These are phyloP conservation scores for Aphidoletes aphidimyza DNA, from an alignment of 2,888 invertebrate genomes.

Conservation along the genomic window DNA sequence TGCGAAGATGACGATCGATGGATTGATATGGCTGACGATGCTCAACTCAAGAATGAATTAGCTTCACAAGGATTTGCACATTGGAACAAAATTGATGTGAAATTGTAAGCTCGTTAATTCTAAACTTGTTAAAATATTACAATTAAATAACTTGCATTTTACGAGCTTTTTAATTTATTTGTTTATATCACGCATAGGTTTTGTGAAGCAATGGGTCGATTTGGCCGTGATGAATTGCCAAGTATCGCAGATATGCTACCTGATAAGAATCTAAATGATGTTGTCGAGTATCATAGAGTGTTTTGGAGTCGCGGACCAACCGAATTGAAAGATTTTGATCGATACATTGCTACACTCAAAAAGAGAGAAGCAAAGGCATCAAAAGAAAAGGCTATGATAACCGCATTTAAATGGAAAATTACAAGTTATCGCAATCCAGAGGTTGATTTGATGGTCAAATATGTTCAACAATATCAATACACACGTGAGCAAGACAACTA, in stretches of 20 bases:
- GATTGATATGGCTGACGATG: slow-evolving; percentile 88
- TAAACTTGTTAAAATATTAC: not conserved
- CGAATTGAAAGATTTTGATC: slow-evolving; percentile 91
- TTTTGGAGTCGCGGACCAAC: slow-evolving; percentile 95
- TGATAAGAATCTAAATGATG: slow-evolving; percentile 89
- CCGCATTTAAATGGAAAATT: slow-evolving; percentile 60
- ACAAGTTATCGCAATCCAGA: not conserved
- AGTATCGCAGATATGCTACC: slow-evolving; percentile 93
- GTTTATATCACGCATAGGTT: not conserved
- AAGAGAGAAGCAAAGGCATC: slow-evolving; percentile 86
- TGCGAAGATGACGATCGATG: slow-evolving; percentile 93
- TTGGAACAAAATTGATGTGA: slow-evolving; percentile 95
- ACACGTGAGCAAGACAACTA: not conserved
- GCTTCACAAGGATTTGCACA: slow-evolving; percentile 89
- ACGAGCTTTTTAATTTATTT: not conserved
- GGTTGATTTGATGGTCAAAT: not conserved
- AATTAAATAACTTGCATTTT: not conserved
- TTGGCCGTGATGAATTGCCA: slow-evolving; percentile 93
- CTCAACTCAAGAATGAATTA: slow-evolving; percentile 93
- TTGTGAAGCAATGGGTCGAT: slow-evolving; percentile 83
- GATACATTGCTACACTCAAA: slow-evolving; percentile 95
- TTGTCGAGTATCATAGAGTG: slow-evolving; percentile 92
- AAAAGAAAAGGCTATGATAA: slow-evolving; percentile 79
- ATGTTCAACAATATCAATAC: not conserved
- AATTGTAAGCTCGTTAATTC: not conserved